Evolutionary conservation across 2,888 invertebrate species (phyloP).

Genomic region (Ormyrus nitidulus): DNA sequence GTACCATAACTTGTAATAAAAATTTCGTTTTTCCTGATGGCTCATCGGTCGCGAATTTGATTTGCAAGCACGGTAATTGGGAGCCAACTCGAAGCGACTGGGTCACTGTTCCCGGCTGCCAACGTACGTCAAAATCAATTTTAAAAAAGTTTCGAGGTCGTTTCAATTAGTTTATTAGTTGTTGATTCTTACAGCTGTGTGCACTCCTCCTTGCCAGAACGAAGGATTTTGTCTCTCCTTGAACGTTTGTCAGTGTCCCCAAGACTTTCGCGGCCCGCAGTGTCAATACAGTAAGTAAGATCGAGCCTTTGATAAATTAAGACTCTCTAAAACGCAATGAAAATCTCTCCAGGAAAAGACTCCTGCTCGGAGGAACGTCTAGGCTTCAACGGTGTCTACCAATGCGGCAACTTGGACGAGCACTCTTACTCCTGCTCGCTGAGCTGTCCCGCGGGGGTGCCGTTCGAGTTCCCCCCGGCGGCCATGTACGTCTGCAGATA

Average conservation of each 20-base stretch:
- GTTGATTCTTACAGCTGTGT: constrained; percentile 76
- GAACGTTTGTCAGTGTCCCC: constrained; percentile 87
- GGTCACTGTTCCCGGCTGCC: constrained; percentile 82
- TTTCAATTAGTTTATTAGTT: neutral
- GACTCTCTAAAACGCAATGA: too few species aligned
- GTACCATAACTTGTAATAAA: constrained; percentile 81
- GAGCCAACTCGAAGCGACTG: constrained; percentile 81
- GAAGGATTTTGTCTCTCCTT: constrained; percentile 88
- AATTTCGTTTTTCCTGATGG: constrained; percentile 85
- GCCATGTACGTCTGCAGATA: constrained; percentile 82
- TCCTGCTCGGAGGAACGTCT: constrained; percentile 81
- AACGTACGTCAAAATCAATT: constrained; percentile 77
- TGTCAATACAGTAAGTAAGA: constrained; percentile 81
- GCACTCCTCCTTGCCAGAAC: constrained; percentile 85
- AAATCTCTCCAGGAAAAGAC: constrained; percentile 76
- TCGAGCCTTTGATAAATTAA: neutral
- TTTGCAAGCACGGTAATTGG: constrained; percentile 85
- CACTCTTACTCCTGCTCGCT: constrained; percentile 81
- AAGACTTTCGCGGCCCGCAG: constrained; percentile 82
- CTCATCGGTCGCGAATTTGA: constrained; percentile 81
- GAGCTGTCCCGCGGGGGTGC: constrained; percentile 81
- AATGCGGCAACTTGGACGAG: constrained; percentile 80
- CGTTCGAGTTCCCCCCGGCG: constrained; percentile 80
- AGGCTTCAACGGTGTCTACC: constrained; percentile 86
- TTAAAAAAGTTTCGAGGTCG: neutral